Evolutionary conservation across 2,113 vertebrate genomes (phyloP).

Genomic region (Proterorhinus semilunaris): DNA sequence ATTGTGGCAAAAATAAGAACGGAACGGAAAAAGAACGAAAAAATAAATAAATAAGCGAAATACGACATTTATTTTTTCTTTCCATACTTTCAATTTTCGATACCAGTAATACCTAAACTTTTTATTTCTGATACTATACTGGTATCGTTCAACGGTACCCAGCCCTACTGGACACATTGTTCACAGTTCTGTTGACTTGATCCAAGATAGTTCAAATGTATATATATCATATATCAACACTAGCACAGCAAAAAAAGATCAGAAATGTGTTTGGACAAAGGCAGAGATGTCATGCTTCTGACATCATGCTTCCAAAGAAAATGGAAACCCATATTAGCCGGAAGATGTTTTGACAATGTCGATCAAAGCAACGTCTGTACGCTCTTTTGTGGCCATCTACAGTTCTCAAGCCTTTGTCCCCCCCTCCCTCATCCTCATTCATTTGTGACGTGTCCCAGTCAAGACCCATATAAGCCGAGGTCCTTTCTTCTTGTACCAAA

Average conservation of each 20-base stretch:
- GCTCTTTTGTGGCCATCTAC: slow-evolving; percentile 44
- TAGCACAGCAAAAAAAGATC: background rate
- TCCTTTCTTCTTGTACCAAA: slow-evolving; percentile 32
- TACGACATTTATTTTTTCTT: no score
- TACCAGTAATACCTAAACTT: no score
- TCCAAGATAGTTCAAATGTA: no score
- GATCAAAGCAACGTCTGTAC: slow-evolving; percentile 50
- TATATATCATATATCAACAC: no score
- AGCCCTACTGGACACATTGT: no score
- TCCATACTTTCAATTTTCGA: no score
- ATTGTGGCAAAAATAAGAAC: no score
- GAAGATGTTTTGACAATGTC: slow-evolving; percentile 51
- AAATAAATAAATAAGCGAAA: no score
- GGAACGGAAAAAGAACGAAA: no score
- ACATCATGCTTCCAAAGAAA: slow-evolving; percentile 6
- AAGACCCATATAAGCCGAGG: slow-evolving; percentile 50
- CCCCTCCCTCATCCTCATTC: slow-evolving; percentile 23
- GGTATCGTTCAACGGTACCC: no score
- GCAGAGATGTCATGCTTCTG: slow-evolving; percentile 1
- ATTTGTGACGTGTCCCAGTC: slow-evolving; percentile 53
- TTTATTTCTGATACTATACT: no score
- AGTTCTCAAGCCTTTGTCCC: slow-evolving; percentile 49
- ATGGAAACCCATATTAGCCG: slow-evolving; percentile 34
- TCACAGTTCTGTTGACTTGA: no score
- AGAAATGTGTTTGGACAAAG: background rate